Conservation (phyloP, 2,888 invertebrate species). For the Torymus texanus region DNA sequence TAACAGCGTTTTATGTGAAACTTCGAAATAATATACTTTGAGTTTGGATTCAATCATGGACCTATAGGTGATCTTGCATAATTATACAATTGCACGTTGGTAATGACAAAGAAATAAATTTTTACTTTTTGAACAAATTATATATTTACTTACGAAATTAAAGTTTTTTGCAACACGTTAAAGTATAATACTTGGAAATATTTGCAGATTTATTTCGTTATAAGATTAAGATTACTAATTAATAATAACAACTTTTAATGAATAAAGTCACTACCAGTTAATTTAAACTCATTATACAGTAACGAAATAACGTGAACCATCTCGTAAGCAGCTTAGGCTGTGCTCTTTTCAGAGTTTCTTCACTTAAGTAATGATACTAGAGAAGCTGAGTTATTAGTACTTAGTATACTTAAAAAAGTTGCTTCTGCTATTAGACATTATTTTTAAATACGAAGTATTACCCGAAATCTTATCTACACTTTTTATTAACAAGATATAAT, state of each 20-base stretch:
- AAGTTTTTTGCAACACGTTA: background rate
- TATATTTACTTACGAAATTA: background rate
- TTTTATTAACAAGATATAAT: no score
- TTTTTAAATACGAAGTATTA: no score
- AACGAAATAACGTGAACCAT: slow-evolving; percentile 19
- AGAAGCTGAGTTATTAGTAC: background rate
- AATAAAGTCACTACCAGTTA: slow-evolving; percentile 7
- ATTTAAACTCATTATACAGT: background rate
- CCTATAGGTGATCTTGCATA: no score
- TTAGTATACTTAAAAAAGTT: slow-evolving; percentile 17
- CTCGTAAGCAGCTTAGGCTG: slow-evolving; percentile 41
- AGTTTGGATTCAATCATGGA: no score
- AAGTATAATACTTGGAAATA: no score
- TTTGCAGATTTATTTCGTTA: background rate
- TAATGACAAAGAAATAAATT: no score
- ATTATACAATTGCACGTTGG: no score
- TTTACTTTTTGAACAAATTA: no score
- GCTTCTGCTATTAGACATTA: background rate
- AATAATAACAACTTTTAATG: slow-evolving; percentile 40
- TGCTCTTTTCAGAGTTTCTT: slow-evolving; percentile 45
- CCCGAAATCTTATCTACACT: no score
- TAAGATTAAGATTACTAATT: background rate
- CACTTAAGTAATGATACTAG: background rate
- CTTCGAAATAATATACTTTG: no score
- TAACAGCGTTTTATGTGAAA: no score